phyloP scores from a whole-genome alignment of 2,113 vertebrate genomes.

The Azemiops feae region DNA sequence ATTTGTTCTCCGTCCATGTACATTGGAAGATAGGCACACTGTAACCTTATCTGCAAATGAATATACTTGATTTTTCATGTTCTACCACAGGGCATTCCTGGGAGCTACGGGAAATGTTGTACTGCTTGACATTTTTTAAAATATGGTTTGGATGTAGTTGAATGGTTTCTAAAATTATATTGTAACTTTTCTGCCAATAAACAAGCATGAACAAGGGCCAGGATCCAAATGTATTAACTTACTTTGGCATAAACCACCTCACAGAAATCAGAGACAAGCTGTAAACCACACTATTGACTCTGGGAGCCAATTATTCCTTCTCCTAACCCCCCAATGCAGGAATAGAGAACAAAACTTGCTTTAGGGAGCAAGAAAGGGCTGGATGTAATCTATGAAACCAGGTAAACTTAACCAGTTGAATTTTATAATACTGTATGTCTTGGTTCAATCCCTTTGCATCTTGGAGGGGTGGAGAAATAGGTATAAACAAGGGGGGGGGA shows the following conservation, averaged over 20 bases:
- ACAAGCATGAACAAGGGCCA: conserved; percentile 3
- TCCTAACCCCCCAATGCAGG: neutral
- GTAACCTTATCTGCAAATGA: neutral
- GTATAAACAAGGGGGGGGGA: neutral
- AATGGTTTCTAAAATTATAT: conserved; percentile 12
- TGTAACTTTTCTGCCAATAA: conserved; percentile 10
- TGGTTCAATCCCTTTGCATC: neutral
- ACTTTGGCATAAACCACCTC: neutral
- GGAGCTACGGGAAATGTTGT: conserved; percentile 3
- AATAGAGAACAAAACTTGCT: neutral
- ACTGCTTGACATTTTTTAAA: neutral
- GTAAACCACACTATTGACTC: neutral
- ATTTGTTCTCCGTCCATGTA: neutral
- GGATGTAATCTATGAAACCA: too few species aligned
- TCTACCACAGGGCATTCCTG: neutral
- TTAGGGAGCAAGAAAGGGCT: neutral
- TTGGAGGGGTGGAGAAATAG: neutral
- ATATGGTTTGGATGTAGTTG: conserved; percentile 4
- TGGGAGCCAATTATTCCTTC: neutral
- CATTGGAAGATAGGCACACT: neutral
- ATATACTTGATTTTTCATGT: neutral
- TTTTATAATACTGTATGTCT: neutral
- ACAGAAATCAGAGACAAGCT: conserved; percentile 6
- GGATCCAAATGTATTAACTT: conserved; percentile 1
- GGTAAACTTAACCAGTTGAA: neutral